These are phyloP conservation scores for Cotesia vestalis DNA, from an alignment of 1,140 invertebrate species.

Conservation along the genomic window DNA sequence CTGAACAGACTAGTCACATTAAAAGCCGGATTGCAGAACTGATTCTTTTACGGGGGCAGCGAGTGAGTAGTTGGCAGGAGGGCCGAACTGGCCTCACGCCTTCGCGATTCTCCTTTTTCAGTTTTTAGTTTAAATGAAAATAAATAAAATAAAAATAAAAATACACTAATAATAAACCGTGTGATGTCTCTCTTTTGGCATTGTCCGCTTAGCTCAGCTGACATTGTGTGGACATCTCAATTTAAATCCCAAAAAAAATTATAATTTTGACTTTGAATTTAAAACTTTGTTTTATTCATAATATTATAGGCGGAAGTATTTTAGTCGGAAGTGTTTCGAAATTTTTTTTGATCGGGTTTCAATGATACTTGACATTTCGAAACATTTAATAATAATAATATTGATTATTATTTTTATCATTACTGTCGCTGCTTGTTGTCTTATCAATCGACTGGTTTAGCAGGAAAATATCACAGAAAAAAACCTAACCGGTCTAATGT, in stretches of 20 bases:
- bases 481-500: constrained; percentile 15
- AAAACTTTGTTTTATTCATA: not conserved
- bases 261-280: not conserved
- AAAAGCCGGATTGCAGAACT: constrained; percentile 26
- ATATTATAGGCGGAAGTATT: not conserved
- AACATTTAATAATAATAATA: too few relatives aligned
- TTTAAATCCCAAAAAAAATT: not conserved
- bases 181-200: constrained; percentile 7
- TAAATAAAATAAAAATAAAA: not conserved
- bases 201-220: not conserved
- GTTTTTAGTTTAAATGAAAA: constrained; percentile 24
- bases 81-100: constrained; percentile 40
- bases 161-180: too few relatives aligned
- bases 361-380: too few relatives aligned
- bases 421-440: too few relatives aligned
- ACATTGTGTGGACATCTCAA: constrained; percentile 3
- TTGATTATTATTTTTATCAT: too few relatives aligned
- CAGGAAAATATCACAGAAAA: not conserved
- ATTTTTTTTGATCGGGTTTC: too few relatives aligned
- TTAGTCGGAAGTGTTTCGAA: not conserved
- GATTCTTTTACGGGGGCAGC: constrained; percentile 42
- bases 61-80: constrained; percentile 38
- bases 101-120: constrained; percentile 45
- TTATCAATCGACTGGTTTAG: too few relatives aligned
- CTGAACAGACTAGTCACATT: constrained; percentile 11